Base-by-base conservation (phyloP, 2,888 invertebrate genomes). In the Brachypterus glaber region DNA sequence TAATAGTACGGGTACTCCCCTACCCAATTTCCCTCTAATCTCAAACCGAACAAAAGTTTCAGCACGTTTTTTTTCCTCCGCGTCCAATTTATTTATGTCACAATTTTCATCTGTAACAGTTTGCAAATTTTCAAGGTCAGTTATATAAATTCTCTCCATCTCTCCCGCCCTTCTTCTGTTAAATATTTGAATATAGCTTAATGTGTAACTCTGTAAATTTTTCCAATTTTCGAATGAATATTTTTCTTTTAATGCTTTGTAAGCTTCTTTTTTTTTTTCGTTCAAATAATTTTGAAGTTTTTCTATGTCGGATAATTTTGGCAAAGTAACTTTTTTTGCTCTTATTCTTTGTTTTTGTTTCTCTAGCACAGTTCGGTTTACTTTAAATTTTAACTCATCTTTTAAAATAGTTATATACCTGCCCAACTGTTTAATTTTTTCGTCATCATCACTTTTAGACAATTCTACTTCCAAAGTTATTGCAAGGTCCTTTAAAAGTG, bases 121-220 rank as follows among this genome's bases (percentile, higher is more conserved):
- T n/a, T n/a, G n/a, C 17, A 34, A 41, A 2, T 37, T 11, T 11
- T 41, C 41, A 3, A 18, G 8, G 18, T 44, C 26, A 9, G 35
- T 18, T 17, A 34, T 21, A 16, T 34, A 31, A 3, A 37, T 12
- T 12, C 38, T 17, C 15, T 41, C 38, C 2, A 44, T 17, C 35
- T 41, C 39, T 27, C 41, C 39, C 9, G 39, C 37, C 13, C 41
- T 13, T 18, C 41, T 15, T 26, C 41, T 18, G 32, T 44, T 44
- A 17, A 40, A 40, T 2, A 45, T 16, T 34, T 40, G 43, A 14
- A 43, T 24, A 0, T 38, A 37, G 4, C 32, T 37, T 15, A 42
- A 31, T 3, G 40, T 35, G 4, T 15, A 35, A 17, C 16, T 13
- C 7, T 26, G 13, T 7, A 41, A 29, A 12, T 33, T 15, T 30